These are phyloP conservation scores for Bothrops alternatus DNA, from an alignment of 2,797 vertebrate genomes.

Conservation along the genomic window DNA sequence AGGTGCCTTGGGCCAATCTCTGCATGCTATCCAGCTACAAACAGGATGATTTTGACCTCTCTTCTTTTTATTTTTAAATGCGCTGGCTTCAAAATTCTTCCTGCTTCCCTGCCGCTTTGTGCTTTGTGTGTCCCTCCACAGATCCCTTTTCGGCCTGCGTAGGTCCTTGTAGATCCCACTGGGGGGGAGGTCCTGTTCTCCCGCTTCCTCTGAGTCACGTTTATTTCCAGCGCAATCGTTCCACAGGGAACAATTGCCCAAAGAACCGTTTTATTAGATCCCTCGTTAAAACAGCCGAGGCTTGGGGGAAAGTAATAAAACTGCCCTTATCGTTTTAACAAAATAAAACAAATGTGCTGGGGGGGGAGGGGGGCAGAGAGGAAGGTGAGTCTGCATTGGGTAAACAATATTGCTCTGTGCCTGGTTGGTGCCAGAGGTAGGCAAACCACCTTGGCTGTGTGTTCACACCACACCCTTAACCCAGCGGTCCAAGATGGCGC, in stretches of 20 bases:
- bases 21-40: too few species aligned
- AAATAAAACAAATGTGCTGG: background rate
- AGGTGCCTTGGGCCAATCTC: background rate
- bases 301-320: conserved; percentile 62
- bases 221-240: conserved; percentile 67
- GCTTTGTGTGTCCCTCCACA: background rate
- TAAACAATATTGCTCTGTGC: background rate
- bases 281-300: conserved; percentile 69
- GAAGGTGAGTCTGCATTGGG: background rate
- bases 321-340: conserved; percentile 45
- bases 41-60: too few species aligned
- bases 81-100: background rate
- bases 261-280: conserved; percentile 72
- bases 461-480: too few species aligned
- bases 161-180: background rate
- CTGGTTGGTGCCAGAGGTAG: too few species aligned
- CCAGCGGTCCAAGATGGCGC: too few species aligned
- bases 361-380: background rate
- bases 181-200: background rate
- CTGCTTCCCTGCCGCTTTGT: background rate
- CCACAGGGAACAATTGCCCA: conserved; percentile 70
- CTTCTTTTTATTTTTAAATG: background rate
- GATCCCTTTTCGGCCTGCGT: background rate
- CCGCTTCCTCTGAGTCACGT: conserved; percentile 28
- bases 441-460: too few species aligned